Evolutionary conservation across 2,888 invertebrate genomes (phyloP), one percentile per base, ranked within the genome.

Genomic region (Cephus spinipes): DNA sequence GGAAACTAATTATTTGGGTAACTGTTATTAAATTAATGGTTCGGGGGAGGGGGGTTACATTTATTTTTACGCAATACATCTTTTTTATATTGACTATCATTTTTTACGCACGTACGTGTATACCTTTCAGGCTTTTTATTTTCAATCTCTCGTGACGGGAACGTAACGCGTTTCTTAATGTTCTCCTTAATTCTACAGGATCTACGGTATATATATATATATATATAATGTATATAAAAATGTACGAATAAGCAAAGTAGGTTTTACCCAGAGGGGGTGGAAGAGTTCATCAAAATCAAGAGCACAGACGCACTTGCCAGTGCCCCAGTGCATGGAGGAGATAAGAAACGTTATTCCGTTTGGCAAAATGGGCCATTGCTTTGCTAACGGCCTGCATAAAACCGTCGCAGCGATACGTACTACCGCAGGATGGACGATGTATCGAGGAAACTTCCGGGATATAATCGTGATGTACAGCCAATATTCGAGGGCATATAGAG

Each of bases 381-480:
- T 81, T 79, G 83, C 82, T 87, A 87, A 87, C 85, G 83, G 81
- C 82, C 83, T 85, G 87, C 87, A 88, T 88, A 88, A 88, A 88
- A 87, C 86, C 86, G 85, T 85, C 85, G 81, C 82, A 79, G 40
- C 76, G 81, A 84, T 83, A 85, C 84, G 83, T 83, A 81, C 81
- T 81, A 79, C 77, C 79, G 79, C 81, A 81, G 79, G 81, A 75
- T 80, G 81, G 78, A 31, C 86, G 85, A 86, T 83, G 82, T 85
- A 86, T 86, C 84, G 86, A 83, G 81, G 83, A 76, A 79, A 82
- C 85, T 83, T 85, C 83, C 86, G 83, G 86, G 79, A 83, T 87
- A 88, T 88, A 88, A 88, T 88, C 88, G 86, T 88, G 86, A 88
- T 87, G 86, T 88, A 87, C 85, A 85, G 87, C 87, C 87, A 86